Evolutionary conservation across 2,113 vertebrate genomes (phyloP).

Genomic region (Saimiri boliviensis): DNA sequence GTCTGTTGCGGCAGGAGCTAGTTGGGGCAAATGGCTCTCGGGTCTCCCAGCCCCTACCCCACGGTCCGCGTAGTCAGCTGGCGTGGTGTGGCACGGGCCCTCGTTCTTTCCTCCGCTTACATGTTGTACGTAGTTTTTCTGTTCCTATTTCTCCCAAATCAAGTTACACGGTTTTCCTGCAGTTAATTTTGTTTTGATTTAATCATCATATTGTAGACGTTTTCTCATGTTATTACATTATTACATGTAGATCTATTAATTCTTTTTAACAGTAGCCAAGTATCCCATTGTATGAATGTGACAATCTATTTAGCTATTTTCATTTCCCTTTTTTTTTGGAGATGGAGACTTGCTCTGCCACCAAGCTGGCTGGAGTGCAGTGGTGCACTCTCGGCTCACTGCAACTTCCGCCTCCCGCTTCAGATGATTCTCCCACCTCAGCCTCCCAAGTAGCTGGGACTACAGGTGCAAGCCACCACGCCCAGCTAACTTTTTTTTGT

Average conservation of each 20-base stretch:
- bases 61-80: background rate
- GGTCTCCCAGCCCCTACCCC: background rate
- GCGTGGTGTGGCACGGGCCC: background rate
- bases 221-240: background rate
- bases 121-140: fast-evolving
- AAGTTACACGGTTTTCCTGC: background rate
- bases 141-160: background rate
- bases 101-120: background rate
- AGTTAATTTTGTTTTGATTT: background rate
- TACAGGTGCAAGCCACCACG: no score
- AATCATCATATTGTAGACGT: background rate
- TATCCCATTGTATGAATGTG: background rate
- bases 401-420: no score
- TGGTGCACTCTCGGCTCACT: no score
- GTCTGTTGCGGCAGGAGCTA: background rate
- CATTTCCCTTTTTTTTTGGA: background rate
- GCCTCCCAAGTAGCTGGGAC: no score
- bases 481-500: no score
- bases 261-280: background rate
- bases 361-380: no score
- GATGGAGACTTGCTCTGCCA: no score
- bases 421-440: no score
- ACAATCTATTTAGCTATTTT: background rate
- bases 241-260: background rate
- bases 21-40: background rate